Percentiles rank a stretch among this genome's conserved stretches.
phyloP scores from a whole-genome alignment of 2,888 invertebrate species.

The Deilephila porcellus region DNA sequence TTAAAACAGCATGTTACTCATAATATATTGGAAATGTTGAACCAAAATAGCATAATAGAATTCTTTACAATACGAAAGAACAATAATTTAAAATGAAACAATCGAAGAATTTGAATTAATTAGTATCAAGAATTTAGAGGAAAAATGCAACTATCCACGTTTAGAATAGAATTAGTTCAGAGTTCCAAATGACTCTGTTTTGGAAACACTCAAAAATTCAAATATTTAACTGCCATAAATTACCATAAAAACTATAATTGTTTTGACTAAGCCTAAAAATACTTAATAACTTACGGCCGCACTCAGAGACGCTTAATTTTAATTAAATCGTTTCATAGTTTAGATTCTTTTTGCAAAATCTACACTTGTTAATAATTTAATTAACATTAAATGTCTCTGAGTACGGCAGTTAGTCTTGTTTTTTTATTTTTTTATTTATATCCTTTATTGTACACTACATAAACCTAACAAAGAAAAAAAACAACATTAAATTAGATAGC shows the following conservation, averaged over 20 bases:
- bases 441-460: too few species aligned
- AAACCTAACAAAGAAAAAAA: too few species aligned
- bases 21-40: neutral
- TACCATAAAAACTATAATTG: neutral
- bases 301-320: too few species aligned
- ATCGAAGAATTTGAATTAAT: neutral
- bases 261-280: too few species aligned
- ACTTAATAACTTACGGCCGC: too few species aligned
- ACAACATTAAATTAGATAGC: too few species aligned
- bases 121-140: neutral
- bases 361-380: too few species aligned
- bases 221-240: neutral
- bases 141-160: neutral
- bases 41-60: neutral
- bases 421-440: too few species aligned
- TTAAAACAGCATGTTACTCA: neutral
- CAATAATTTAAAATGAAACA: slow-evolving; percentile 3
- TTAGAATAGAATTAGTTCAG: neutral
- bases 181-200: neutral
- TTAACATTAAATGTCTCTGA: too few species aligned
- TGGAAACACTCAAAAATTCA: neutral
- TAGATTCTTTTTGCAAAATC: too few species aligned
- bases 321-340: too few species aligned
- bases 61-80: neutral
- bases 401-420: too few species aligned